Conservation (phyloP, 2,888 invertebrate genomes). For the Lasioglossum calceatum region DNA sequence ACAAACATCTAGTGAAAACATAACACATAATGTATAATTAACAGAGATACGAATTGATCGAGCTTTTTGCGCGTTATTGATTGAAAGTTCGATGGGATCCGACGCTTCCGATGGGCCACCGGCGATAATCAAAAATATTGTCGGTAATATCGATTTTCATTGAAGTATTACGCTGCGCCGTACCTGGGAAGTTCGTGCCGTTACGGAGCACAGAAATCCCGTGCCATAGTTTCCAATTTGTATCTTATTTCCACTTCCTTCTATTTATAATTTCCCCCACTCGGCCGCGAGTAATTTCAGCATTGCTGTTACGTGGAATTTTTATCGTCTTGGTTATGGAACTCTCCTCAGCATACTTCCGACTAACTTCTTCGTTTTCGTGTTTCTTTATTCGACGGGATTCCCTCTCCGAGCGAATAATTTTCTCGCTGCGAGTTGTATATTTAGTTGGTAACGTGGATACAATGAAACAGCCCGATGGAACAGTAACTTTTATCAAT, state of each 20-base stretch:
- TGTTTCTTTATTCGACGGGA: background rate
- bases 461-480: background rate
- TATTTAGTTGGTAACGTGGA: background rate
- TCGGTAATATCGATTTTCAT: background rate
- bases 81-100: background rate
- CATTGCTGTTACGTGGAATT: background rate
- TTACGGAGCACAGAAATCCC: background rate
- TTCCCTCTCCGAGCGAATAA: background rate
- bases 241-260: background rate
- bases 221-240: conserved; percentile 3
- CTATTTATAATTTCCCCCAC: conserved; percentile 4
- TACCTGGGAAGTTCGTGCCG: background rate
- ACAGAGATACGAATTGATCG: background rate
- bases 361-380: background rate
- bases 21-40: background rate
- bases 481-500: background rate
- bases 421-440: background rate
- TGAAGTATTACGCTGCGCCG: background rate
- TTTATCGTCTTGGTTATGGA: background rate
- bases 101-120: background rate
- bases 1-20: background rate
- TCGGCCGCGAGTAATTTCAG: background rate
- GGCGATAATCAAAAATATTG: background rate
- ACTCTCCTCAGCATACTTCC: background rate
- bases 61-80: background rate